These are phyloP conservation scores for Polymixis flavicincta DNA, from an alignment of 2,888 invertebrate species.

Conservation along the genomic window DNA sequence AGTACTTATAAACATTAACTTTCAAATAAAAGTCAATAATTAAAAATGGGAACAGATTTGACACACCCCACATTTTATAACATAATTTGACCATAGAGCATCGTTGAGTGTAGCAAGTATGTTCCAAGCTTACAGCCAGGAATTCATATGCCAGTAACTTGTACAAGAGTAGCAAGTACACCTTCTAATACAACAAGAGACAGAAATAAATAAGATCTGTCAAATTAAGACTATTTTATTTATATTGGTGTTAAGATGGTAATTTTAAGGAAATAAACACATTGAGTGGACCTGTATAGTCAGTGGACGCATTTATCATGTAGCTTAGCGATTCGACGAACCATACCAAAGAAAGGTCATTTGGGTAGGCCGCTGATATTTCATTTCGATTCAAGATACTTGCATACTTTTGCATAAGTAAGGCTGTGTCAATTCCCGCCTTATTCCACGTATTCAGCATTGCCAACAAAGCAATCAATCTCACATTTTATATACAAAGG, in stretches of 20 bases:
- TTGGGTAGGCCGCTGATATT: neutral
- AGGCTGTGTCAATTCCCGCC: neutral
- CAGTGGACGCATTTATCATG: too few species aligned
- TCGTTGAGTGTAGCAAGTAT: slow-evolving; percentile 28
- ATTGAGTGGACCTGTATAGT: too few species aligned
- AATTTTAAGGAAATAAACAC: too few species aligned
- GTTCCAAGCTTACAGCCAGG: slow-evolving; percentile 12
- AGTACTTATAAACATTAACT: slow-evolving; percentile 23
- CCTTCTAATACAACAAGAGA: too few species aligned
- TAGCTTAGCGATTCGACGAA: neutral
- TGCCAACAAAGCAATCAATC: slow-evolving; percentile 26
- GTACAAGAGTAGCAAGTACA: neutral
- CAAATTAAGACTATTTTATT: too few species aligned
- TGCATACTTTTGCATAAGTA: neutral
- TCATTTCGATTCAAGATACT: neutral
- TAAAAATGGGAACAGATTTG: slow-evolving; percentile 24
- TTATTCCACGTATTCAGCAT: slow-evolving; percentile 12
- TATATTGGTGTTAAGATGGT: too few species aligned
- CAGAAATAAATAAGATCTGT: too few species aligned
- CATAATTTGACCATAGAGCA: slow-evolving; percentile 28
- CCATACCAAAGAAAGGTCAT: neutral
- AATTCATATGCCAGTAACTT: neutral
- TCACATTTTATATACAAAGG: slow-evolving; percentile 59
- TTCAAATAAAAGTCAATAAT: slow-evolving; percentile 41
- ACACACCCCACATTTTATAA: slow-evolving; percentile 16